A percentile compares a stretch with the other conserved stretches of the same genome.
phyloP scores from a whole-genome alignment of 1,140 invertebrate species.

The Nixonia krombeini region DNA sequence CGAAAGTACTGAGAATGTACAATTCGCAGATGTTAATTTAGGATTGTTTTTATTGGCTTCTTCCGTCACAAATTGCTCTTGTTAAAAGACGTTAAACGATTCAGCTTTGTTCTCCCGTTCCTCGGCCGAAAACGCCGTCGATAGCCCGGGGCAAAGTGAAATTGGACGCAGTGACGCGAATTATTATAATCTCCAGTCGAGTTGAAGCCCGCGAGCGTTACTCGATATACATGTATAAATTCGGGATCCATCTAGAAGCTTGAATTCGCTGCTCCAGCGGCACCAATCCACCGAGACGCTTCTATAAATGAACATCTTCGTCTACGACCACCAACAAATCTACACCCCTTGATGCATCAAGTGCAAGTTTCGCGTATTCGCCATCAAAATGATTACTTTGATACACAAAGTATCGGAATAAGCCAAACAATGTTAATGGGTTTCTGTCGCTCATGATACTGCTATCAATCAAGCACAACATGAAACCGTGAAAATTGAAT shows the following conservation, averaged over 20 bases:
- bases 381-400: no score
- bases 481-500: no score
- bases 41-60: no score
- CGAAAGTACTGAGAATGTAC: no score
- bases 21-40: no score
- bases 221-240: constrained; percentile 43
- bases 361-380: no score
- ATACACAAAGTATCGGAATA: no score
- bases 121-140: constrained; percentile 18
- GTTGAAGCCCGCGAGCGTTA: constrained; percentile 46
- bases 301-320: constrained; percentile 23
- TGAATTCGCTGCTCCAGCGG: constrained; percentile 18
- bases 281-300: constrained; percentile 20
- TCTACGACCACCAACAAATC: constrained; percentile 16
- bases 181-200: constrained; percentile 64
- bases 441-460: no score
- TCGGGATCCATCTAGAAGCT: constrained; percentile 32
- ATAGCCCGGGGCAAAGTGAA: constrained; percentile 60
- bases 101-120: constrained; percentile 37
- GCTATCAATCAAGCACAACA: no score
- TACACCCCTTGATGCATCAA: no score
- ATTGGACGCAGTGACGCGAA: constrained; percentile 65
- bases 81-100: constrained; percentile 39
- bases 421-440: no score
- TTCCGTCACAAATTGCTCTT: constrained; percentile 28